Conservation (phyloP, 53 echinoderm and acorn worm genomes). For the Holothuria leucospilota region DNA sequence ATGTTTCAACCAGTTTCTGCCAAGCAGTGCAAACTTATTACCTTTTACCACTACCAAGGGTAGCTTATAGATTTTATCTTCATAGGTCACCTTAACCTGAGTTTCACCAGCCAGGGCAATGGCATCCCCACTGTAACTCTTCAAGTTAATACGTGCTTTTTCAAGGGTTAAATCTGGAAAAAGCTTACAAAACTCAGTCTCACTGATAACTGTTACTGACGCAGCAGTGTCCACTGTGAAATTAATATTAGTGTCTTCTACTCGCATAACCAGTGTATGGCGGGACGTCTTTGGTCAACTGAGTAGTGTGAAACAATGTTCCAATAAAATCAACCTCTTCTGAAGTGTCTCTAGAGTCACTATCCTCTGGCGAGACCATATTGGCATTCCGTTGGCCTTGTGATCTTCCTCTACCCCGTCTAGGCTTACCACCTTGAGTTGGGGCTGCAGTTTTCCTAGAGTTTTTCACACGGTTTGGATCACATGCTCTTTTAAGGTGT, state of each 20-base stretch:
- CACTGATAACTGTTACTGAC: conserved; percentile 51
- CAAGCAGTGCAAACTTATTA: conserved; percentile 47
- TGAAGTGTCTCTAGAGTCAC: no score
- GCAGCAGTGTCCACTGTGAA: conserved; percentile 68
- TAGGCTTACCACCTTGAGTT: background rate
- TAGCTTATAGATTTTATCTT: conserved; percentile 20
- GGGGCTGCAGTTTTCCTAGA: background rate
- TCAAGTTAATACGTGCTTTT: conserved; percentile 37
- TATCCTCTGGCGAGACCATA: no score
- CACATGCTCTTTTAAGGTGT: conserved; percentile 54
- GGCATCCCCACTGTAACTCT: background rate
- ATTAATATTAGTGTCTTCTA: conserved; percentile 22
- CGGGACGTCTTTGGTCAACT: background rate
- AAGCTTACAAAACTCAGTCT: conserved; percentile 43
- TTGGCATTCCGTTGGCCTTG: background rate
- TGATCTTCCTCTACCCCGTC: conserved; percentile 1
- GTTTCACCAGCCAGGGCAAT: conserved; percentile 32
- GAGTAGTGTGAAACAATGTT: background rate
- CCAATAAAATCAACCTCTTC: background rate
- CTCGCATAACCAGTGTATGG: background rate
- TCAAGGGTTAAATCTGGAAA: conserved; percentile 36
- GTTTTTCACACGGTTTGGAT: background rate
- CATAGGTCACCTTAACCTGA: conserved; percentile 50
- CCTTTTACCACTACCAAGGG: conserved; percentile 57
- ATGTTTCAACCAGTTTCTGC: conserved; percentile 54